Evolutionary conservation across 1,140 invertebrate genomes (phyloP), one percentile per base, ranked within the genome.

Genomic region (Drosophila sechellia): DNA sequence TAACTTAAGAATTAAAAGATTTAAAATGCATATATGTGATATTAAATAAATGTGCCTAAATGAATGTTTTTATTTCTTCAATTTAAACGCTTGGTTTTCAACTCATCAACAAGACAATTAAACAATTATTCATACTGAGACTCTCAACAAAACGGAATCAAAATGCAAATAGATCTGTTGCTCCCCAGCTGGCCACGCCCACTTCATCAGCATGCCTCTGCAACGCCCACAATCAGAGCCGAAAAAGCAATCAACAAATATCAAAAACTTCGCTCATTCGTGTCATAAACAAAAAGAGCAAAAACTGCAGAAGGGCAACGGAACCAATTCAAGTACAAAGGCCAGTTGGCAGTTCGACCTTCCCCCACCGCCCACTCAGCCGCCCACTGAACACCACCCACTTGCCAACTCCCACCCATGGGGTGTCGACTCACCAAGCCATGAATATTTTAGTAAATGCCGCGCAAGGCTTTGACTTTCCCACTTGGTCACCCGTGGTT

Each of bases 371-470:
- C 39, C 37, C 31, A 27, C 17, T 13, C 11, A 34, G 8, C 25
- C 60, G 11, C 39, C 37, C 31, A 27, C 17, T 13, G 3, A 39
- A 15, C 31, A 31, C 63, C 34, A 31, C 53, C 31, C 27, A 10
- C 22, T 4, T 6, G 12, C n/a, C 1, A 13, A 0, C 3, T 5
- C 8, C 10, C 45, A 22, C 12, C 37, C 52, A 60, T 48, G 17
- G 81, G 72, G 77, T 86, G 73, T 77, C 81, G 73, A 81, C 73
- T 81, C 81, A 78, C 77, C 81, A 85, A 73, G 66, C 81, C 81
- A 85, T 85, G 81, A 85, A 85, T 85, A 85, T 85, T 85, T 85
- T 85, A 85, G 81, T 85, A 86, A 86, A 81, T 80, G 81, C 65
- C 81, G 77, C 81, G 77, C 73, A 59, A 77, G 72, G 72, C 81